Evolutionary conservation across 2,113 vertebrate species (phyloP).

Genomic region (Vombatus ursinus): DNA sequence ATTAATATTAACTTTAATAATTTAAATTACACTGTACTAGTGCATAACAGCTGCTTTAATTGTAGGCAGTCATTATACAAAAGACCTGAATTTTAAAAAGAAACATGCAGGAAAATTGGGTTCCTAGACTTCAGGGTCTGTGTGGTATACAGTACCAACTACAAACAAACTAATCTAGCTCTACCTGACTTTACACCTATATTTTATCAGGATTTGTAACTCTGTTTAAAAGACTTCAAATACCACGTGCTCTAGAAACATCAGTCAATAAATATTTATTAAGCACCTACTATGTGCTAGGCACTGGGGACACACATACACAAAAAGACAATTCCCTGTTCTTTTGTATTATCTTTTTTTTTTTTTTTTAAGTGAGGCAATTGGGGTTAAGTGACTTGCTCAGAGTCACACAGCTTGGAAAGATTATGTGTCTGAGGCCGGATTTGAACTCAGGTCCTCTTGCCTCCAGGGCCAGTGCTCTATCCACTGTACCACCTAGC

Average conservation of each 20-base stretch:
- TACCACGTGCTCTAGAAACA: conserved; percentile 20
- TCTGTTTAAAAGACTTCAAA: conserved; percentile 33
- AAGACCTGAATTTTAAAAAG: conserved; percentile 39
- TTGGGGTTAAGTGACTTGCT: too few species aligned
- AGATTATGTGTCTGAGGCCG: too few species aligned
- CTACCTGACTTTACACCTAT: conserved; percentile 25
- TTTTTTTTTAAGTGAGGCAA: too few species aligned
- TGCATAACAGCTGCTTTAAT: not conserved
- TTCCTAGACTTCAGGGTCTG: conserved; percentile 23
- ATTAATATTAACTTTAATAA: conserved; percentile 12
- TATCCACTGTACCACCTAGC: too few species aligned
- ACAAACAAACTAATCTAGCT: conserved; percentile 7
- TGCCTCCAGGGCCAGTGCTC: too few species aligned
- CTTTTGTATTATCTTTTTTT: not conserved
- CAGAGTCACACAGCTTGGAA: too few species aligned
- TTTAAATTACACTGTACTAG: conserved; percentile 6
- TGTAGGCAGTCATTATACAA: not conserved
- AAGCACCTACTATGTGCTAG: not conserved
- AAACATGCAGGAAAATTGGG: not conserved
- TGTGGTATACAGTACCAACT: not conserved
- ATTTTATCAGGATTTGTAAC: not conserved
- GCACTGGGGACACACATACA: not conserved
- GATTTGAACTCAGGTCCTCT: too few species aligned
- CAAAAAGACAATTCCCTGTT: not conserved
- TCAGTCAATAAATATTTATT: not conserved